These are phyloP conservation scores for Triplophysa bombifrons DNA, from an alignment of 2,797 vertebrate species.

Conservation along the genomic window DNA sequence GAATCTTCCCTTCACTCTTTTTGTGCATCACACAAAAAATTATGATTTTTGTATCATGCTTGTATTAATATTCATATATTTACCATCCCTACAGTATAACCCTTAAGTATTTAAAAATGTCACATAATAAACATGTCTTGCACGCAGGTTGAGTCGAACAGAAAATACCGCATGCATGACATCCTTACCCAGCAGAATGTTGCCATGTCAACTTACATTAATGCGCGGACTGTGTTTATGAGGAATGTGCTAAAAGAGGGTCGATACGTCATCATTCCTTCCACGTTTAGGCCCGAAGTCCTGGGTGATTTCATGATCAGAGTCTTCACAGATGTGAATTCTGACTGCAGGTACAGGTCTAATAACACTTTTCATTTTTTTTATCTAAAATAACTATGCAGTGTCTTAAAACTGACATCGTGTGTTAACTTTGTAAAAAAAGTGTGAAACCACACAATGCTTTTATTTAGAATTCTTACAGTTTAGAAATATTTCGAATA, in stretches of 20 bases:
- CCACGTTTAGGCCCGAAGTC: slow-evolving; percentile 31
- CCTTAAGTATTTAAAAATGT: neutral
- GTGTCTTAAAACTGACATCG: neutral
- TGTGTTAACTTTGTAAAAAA: neutral
- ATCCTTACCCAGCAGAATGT: slow-evolving; percentile 80
- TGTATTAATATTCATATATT: too few species aligned
- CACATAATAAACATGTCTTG: neutral
- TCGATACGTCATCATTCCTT: too few species aligned
- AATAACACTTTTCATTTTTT: neutral
- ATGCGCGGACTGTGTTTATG: slow-evolving; percentile 77
- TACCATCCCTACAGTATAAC: neutral
- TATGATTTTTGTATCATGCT: too few species aligned
- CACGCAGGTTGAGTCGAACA: slow-evolving; percentile 87
- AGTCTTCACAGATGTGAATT: slow-evolving; percentile 85
- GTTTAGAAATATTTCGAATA: too few species aligned
- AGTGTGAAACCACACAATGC: too few species aligned
- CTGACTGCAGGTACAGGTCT: slow-evolving; percentile 77
- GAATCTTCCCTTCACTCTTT: too few species aligned
- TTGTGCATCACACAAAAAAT: too few species aligned
- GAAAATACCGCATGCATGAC: slow-evolving; percentile 87
- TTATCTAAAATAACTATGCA: neutral
- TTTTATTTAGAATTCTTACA: too few species aligned
- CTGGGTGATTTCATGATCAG: slow-evolving; percentile 85
- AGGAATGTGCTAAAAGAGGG: slow-evolving; percentile 53
- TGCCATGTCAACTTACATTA: neutral